Base-by-base conservation (phyloP, 2,888 invertebrate species). In the Lathronympha strigana region DNA sequence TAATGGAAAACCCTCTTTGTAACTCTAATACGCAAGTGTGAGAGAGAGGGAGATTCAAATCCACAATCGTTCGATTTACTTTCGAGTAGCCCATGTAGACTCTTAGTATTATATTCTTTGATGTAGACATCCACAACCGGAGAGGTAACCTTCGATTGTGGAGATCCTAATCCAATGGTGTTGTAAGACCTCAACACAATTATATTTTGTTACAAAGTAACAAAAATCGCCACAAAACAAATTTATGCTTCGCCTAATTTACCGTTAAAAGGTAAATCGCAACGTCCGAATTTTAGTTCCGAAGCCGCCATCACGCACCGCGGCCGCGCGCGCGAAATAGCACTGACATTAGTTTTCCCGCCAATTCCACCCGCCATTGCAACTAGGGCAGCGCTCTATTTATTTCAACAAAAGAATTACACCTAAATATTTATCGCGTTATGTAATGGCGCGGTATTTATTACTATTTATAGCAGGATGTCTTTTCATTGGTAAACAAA, bases 301-400 rank as follows among this genome's bases (percentile, higher is more conserved):
- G 66, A 62, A 66, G 47, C 68, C 73, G 76, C 70, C 71, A 67
- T 74, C 75, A 70, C 74, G 71, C 72, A 67, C 72, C 76, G 72
- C 66, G 66, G 40, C 33, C 49, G 74, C 76, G 79, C 81, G 84
- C 82, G 79, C 78, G 83, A 86, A 84, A 87, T 86, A 86, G 81
- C 79, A 67, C 74, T 83, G 84, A 82, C 88, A 87, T 83, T 84
- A 79, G 77, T 81, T 83, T 83, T 81, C 78, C 79, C 86, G 83
- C 84, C 78, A 81, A 79, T 84, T 80, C 63, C 54, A 28, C 21
- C 51, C 19, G 64, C 64, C 60, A 58, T 51, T 43, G 49, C 49
- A 63, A 61, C 71, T 87, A 78, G 85, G 87, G 82, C 86, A 78
- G 68, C 70, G 81, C 71, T 73, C 78, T 73, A 80, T 78, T 76